Base-by-base conservation (phyloP, 2,888 invertebrate species). In the Eupithecia vulgata region DNA sequence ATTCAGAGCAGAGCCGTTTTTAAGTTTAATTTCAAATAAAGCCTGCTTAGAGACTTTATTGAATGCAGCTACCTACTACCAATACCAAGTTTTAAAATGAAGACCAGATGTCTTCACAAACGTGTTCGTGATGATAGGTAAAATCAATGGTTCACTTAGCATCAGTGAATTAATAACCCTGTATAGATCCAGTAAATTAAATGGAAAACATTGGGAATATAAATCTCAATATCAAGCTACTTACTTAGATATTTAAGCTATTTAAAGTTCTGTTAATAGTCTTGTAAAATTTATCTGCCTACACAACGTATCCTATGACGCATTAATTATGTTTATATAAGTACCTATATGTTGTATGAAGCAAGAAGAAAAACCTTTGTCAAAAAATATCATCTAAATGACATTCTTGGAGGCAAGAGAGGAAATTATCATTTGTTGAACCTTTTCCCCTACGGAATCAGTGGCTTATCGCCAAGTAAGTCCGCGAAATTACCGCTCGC, bases 391-490 rank as follows among this genome's bases (percentile, higher is more conserved):
- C 65, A 76, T 71, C 71, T 69, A 62, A 78, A 78, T 77, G 74
- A 73, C 69, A 61, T 68, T 64, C 66, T 72, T 73, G 66, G 57
- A 59, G 71, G 64, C 64, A 68, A 75, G 72, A 70, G 68, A 67
- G 70, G 73, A 76, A 74, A 76, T 78, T 76, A 73, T 76, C 75
- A 76, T 76, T 76, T 76, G 73, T 69, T 42, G 52, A 72, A 74
- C 72, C 72, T 75, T 78, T 75, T 74, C 68, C 74, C 73, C 21
- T 73, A 74, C 62, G 34, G 42, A 78, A 75, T 78, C 76, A 76
- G 73, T 75, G 77, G 79, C 78, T 78, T 79, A 78, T 79, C 76
- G 76, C 77, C 75, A 78, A 78, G 77, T 79, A 74, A 78, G 74
- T 73, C 70, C 73, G 62, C 74, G 76, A 74, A 74, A 70, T 76